phyloP scores from a whole-genome alignment of 1,140 invertebrate genomes.

The Panagrolaimus sp. region DNA sequence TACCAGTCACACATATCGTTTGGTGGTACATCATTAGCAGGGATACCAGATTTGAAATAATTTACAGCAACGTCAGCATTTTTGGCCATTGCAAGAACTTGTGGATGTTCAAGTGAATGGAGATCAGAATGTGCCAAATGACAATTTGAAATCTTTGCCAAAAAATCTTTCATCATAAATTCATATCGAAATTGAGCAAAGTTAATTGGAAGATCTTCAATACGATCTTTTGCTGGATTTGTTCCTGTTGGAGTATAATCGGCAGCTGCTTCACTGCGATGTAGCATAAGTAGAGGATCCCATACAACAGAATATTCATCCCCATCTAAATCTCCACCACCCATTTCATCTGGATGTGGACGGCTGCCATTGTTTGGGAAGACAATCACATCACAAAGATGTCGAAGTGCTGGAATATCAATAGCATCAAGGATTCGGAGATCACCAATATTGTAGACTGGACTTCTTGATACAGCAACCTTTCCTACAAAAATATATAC shows the following conservation, averaged over 20 bases:
- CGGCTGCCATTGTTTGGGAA: constrained; percentile 28
- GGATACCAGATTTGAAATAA: constrained; percentile 4
- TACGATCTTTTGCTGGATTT: not conserved
- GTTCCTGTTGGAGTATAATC: not conserved
- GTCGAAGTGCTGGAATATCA: not conserved
- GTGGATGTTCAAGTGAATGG: not conserved
- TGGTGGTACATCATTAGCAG: not conserved
- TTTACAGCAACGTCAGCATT: not conserved
- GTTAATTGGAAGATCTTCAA: not conserved
- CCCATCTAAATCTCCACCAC: constrained; percentile 48
- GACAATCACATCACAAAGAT: constrained; percentile 4
- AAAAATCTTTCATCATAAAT: not conserved
- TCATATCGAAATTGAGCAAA: not conserved
- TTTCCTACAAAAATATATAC: no score
- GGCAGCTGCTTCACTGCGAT: constrained; percentile 26
- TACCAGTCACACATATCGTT: not conserved
- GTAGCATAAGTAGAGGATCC: constrained; percentile 37
- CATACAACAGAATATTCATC: constrained; percentile 54
- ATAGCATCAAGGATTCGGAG: not conserved
- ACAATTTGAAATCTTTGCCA: not conserved
- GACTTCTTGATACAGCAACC: not conserved
- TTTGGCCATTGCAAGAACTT: constrained; percentile 1
- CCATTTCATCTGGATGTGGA: constrained; percentile 56
- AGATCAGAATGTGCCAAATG: constrained; percentile 8
- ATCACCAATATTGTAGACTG: not conserved